These are phyloP conservation scores for Sicus ferrugineus DNA, from an alignment of 2,888 invertebrate genomes.

Conservation along the genomic window DNA sequence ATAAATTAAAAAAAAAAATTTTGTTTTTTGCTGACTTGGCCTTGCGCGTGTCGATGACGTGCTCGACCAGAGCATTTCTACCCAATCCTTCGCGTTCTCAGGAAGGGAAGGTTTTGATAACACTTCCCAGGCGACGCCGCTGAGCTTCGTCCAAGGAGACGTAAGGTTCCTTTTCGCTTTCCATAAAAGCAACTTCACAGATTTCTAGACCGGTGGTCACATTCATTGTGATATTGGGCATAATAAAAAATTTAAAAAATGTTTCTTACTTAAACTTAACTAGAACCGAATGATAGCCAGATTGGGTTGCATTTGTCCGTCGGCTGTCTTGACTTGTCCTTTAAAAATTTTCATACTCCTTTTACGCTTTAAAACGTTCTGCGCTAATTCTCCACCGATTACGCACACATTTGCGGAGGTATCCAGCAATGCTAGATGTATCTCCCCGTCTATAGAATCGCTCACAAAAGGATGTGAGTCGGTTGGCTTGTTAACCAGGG, in stretches of 20 bases:
- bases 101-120: background rate
- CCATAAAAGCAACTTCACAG: background rate
- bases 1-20: background rate
- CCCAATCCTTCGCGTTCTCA: background rate
- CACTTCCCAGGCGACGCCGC: background rate
- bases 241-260: background rate
- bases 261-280: background rate
- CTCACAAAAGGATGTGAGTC: background rate
- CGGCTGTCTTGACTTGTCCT: background rate
- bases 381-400: background rate
- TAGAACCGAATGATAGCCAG: background rate
- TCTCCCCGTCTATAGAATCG: background rate
- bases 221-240: background rate
- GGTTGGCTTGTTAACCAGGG: background rate
- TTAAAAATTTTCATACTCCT: background rate
- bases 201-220: background rate
- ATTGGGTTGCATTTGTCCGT: background rate
- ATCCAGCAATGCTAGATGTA: background rate
- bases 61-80: background rate
- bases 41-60: background rate
- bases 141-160: background rate
- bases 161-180: background rate
- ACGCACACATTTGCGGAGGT: background rate
- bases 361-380: background rate
- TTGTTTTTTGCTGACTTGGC: background rate